Percentiles rank a stretch among this genome's conserved stretches.
Evolutionary conservation across 1,140 invertebrate species (phyloP).

Genomic region (Eupeodes corollae): DNA sequence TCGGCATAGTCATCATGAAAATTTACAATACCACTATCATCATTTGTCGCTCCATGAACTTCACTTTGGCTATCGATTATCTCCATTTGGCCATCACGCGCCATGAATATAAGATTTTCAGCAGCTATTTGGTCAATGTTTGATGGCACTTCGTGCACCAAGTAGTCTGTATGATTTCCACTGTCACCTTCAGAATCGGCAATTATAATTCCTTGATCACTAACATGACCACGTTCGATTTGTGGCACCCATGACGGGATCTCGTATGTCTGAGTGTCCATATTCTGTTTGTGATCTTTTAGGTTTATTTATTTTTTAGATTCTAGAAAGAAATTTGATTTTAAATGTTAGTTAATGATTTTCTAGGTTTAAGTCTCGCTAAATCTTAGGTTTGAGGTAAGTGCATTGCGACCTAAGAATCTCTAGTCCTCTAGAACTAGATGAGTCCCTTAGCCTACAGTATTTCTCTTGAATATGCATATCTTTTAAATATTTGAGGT

Average conservation of each 20-base stretch:
- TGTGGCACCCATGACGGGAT: too few relatives aligned
- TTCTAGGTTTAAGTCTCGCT: too few relatives aligned
- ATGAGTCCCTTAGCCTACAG: too few relatives aligned
- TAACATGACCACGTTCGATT: too few relatives aligned
- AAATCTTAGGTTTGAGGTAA: too few relatives aligned
- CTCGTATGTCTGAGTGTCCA: not conserved
- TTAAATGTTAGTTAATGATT: too few relatives aligned
- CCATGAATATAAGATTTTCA: slow-evolving; percentile 48
- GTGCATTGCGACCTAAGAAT: too few relatives aligned
- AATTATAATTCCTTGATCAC: too few relatives aligned
- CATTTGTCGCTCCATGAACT: slow-evolving; percentile 30
- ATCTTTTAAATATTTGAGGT: too few relatives aligned
- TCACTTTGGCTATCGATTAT: slow-evolving; percentile 26
- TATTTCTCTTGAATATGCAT: too few relatives aligned
- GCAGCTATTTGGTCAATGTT: slow-evolving; percentile 47
- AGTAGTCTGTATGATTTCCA: not conserved
- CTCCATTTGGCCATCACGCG: slow-evolving; percentile 39
- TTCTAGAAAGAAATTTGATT: too few relatives aligned
- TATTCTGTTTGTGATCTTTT: not conserved
- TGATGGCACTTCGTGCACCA: slow-evolving; percentile 13
- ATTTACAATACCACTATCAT: slow-evolving; percentile 45
- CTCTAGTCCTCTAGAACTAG: too few relatives aligned
- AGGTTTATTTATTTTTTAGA: not conserved
- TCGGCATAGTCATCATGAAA: slow-evolving; percentile 28
- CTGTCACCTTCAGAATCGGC: not conserved